Conservation (phyloP, 2,797 vertebrate genomes). For the Nothura maculosa region DNA sequence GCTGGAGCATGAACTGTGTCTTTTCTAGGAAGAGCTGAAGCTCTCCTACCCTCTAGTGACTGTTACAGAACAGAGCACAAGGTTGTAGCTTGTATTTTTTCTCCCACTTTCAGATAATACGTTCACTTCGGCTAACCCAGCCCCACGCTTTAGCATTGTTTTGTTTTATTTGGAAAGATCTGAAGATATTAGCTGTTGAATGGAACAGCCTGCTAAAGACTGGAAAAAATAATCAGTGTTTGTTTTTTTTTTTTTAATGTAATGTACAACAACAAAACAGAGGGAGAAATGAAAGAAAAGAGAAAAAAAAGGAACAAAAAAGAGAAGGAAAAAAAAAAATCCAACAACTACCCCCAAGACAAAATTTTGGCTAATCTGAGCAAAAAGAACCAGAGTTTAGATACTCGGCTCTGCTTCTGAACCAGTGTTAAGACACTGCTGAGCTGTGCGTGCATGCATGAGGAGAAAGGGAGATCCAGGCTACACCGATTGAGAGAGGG, state of each 20-base stretch:
- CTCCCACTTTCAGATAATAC: not conserved
- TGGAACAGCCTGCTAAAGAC: not conserved
- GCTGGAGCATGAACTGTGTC: constrained; percentile 47
- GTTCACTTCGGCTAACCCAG: not conserved
- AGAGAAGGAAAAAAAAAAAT: not conserved
- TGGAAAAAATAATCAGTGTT: not conserved
- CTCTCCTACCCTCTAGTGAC: constrained; percentile 94
- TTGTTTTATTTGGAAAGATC: constrained; percentile 27
- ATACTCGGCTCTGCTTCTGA: not conserved
- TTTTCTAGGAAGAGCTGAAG: constrained; percentile 77
- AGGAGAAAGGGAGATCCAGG: not conserved
- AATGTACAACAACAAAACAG: not conserved
- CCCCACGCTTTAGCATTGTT: not conserved
- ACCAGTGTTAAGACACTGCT: not conserved
- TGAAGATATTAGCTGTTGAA: constrained; percentile 2
- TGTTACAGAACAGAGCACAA: constrained; percentile 71
- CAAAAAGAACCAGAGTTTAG: not conserved
- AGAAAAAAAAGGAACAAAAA: no score
- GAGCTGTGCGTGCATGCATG: not conserved
- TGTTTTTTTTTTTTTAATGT: not conserved
- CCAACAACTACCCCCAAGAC: not conserved
- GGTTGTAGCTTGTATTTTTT: not conserved
- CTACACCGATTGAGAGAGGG: not conserved
- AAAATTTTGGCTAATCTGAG: not conserved
- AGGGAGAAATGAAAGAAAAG: not conserved